Conservation (phyloP, 2,113 vertebrate species). For the human (Homo sapiens) region GRCh38 chr2:204902501-204903000, state of each 20-base stretch:
- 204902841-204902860: not conserved
- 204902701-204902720: not conserved
- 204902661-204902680: no score
- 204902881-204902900: not conserved
- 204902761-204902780: not conserved
- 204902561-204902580: no score
- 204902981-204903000: not conserved
- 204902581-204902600: no score
- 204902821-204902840: not conserved
- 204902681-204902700: not conserved
- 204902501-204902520: no score
- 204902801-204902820: not conserved
- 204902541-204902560: no score
- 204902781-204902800: not conserved
- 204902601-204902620: no score
- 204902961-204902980: not conserved
- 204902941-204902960: not conserved
- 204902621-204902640: no score
- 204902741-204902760: not conserved
- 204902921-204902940: not conserved
- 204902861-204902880: no score
- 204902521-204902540: no score
- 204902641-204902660: no score
- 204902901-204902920: not conserved
- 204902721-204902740: not conserved